Evolutionary conservation across 1,140 invertebrate species (phyloP), one percentile per base, ranked within the genome.

Genomic region (Formica selysi): DNA sequence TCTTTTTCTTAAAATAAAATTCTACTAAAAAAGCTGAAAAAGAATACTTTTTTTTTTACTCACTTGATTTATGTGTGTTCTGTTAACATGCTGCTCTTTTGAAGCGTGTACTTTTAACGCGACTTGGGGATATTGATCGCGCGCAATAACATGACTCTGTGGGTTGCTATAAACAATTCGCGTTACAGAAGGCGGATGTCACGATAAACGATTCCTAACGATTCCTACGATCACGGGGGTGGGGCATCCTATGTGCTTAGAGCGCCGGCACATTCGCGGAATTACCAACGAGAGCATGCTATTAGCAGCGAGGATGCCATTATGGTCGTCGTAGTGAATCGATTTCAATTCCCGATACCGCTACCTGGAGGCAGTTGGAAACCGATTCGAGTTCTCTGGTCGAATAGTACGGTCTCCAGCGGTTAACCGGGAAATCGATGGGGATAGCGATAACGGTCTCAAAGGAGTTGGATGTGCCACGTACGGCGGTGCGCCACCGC

Each of bases 271-370:
- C 84, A 68, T 70, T 83, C 79, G 68, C 68, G 68, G 68, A 86
- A 86, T 86, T 74, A 81, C 67, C 78, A 83, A 68, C 67, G 79
- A 74, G 85, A 86, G 85, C 48, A 67, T 71, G 85, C 85, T 86
- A 86, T 86, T 86, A 86, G 79, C 68, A 84, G n/a, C 59, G 74
- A 54, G 76, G 81, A 87, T 64, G 81, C 88, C 71, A 91, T 91
- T 90, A 91, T 87, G 85, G 73, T 64, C 85, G 85, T 86, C 71
- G 74, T 84, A 85, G 71, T 86, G 61, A 90, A 70, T 87, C 87
- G 90, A 91, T 90, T 90, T 90, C 90, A 91, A 90, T 91, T 91
- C 88, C 89, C 90, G 90, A 91, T 87, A 87, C 76, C 81, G 68
- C 36, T 71, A 83, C 57, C 67, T 86, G 68, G 67, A 86, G 68